phyloP scores from a whole-genome alignment of 2,888 invertebrate genomes.

The Cephus spinipes region DNA sequence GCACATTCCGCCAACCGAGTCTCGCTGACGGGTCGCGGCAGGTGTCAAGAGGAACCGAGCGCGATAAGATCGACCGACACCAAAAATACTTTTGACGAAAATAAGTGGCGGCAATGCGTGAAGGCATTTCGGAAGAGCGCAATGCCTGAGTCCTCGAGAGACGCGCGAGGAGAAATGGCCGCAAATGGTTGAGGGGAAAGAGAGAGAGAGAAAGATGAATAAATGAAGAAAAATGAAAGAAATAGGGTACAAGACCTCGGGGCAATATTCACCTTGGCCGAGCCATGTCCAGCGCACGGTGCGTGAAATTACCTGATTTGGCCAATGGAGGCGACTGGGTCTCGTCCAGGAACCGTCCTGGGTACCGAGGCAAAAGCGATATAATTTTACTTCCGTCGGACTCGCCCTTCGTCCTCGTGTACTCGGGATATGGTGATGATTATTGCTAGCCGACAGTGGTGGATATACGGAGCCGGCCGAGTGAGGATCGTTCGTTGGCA shows the following conservation, averaged over 20 bases:
- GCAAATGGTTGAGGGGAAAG: background rate
- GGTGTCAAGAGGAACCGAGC: background rate
- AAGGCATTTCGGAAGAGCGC: background rate
- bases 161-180: background rate
- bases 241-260: constrained; percentile 1
- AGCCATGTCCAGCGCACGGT: background rate
- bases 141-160: background rate
- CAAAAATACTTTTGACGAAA: constrained; percentile 1
- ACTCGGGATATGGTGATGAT: background rate
- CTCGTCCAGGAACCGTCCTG: background rate
- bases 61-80: constrained; percentile 5
- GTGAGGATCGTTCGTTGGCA: background rate
- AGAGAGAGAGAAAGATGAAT: background rate
- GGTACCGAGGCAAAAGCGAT: background rate
- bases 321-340: background rate
- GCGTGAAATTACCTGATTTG: background rate
- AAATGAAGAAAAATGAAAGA: background rate
- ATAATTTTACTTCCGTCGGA: background rate
- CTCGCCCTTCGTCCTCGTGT: background rate
- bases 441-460: background rate
- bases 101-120: background rate
- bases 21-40: constrained; percentile 1
- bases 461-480: background rate
- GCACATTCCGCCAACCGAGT: background rate
- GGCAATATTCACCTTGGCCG: background rate